Evolutionary conservation across 2,113 vertebrate species (phyloP).

Genomic region (Phycodurus eques): DNA sequence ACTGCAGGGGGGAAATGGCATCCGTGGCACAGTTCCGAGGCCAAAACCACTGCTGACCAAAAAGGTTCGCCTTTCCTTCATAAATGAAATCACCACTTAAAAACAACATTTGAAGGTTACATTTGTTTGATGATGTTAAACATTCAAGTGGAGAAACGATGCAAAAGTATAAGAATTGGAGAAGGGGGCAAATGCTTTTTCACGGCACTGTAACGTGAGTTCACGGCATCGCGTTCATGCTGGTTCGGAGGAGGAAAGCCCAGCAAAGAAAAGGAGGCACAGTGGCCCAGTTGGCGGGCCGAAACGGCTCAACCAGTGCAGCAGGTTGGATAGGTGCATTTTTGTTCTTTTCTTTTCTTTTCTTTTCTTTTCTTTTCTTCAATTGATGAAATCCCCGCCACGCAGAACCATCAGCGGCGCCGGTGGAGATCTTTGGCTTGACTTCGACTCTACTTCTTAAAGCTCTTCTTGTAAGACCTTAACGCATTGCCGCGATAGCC

Average conservation of each 20-base stretch:
- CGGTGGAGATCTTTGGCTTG: neutral
- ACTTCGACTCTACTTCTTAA: neutral
- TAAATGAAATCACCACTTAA: too few species aligned
- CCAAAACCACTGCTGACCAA: too few species aligned
- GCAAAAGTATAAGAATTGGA: too few species aligned
- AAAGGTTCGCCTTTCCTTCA: too few species aligned
- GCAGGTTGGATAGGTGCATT: neutral
- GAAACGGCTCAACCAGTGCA: neutral
- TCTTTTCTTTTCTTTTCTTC: neutral
- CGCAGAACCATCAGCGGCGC: neutral
- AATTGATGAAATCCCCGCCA: neutral
- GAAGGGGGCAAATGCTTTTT: too few species aligned
- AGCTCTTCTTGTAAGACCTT: neutral
- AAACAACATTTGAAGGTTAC: too few species aligned
- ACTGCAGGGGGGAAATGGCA: too few species aligned
- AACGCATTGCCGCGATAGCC: neutral
- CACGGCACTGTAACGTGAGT: too few species aligned
- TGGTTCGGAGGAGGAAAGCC: neutral
- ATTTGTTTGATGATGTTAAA: too few species aligned
- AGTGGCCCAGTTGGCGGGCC: too few species aligned
- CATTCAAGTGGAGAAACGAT: too few species aligned
- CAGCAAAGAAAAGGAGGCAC: neutral
- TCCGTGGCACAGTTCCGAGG: too few species aligned
- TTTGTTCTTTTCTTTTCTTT: neutral
- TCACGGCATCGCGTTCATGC: neutral